These are phyloP conservation scores for Leptodactylus fallax DNA, from an alignment of 2,797 vertebrate species.

Conservation along the genomic window DNA sequence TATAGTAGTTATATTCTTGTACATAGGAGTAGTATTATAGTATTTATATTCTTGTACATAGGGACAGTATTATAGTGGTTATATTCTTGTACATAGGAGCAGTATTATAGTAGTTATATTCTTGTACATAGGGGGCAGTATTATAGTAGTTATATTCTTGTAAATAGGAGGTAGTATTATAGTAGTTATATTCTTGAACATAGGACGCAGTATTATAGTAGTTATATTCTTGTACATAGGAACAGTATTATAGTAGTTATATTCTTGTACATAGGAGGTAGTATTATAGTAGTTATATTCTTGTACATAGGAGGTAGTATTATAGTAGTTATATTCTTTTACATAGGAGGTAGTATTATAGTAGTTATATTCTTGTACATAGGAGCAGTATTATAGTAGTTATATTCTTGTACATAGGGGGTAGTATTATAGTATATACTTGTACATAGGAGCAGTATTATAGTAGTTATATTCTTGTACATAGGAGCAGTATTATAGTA, in stretches of 20 bases:
- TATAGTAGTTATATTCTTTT: slow-evolving; percentile 1
- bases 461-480: background rate
- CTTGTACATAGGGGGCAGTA: too few species aligned
- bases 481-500: background rate
- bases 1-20: too few species aligned
- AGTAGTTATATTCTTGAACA: slow-evolving; percentile 1
- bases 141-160: slow-evolving; percentile 7
- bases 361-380: slow-evolving; percentile 5
- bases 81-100: background rate
- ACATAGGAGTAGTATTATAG: background rate
- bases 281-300: slow-evolving; percentile 1
- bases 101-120: background rate
- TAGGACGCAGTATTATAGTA: background rate
- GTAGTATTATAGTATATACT: background rate
- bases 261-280: background rate
- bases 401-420: background rate
- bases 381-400: background rate
- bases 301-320: background rate
- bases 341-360: background rate
- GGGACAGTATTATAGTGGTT: background rate
- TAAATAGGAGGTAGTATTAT: background rate
- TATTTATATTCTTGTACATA: background rate
- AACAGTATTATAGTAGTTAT: slow-evolving; percentile 1
- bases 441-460: background rate
- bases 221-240: background rate